Conservation (phyloP, 92 coral and sea anemone genomes). For the Heliopora coerulea region DNA sequence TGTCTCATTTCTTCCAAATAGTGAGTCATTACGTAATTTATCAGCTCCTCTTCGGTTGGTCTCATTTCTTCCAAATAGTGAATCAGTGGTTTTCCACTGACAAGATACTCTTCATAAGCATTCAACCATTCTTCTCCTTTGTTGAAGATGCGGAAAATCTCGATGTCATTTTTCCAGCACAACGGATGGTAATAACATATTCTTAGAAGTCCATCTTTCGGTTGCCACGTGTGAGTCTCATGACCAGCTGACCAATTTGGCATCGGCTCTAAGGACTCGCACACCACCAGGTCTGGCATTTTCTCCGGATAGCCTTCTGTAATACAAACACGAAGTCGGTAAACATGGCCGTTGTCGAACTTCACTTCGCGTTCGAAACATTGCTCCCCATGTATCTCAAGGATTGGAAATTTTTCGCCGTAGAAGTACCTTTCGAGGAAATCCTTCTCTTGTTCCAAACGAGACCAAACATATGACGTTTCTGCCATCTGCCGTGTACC, state of each 20-base stretch:
- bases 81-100: conserved; percentile 51
- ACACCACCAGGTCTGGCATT: conserved; percentile 23
- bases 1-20: too few species aligned
- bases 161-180: conserved; percentile 6
- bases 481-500: too few species aligned
- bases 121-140: conserved; percentile 84
- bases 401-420: not conserved
- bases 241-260: conserved; percentile 14
- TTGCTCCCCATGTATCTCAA: not conserved
- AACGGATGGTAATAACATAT: conserved; percentile 20
- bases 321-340: conserved; percentile 15
- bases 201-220: not conserved
- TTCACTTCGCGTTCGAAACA: conserved; percentile 14
- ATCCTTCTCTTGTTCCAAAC: too few species aligned
- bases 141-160: conserved; percentile 59
- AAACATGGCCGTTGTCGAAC: not conserved
- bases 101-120: conserved; percentile 74
- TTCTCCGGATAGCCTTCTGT: not conserved
- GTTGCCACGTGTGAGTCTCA: conserved; percentile 8
- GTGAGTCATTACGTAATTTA: too few species aligned
- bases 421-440: too few species aligned
- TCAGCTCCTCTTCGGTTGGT: not conserved
- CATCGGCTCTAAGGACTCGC: conserved; percentile 24
- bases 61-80: not conserved
- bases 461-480: too few species aligned